Evolutionary conservation across 2,888 invertebrate species (phyloP).

Genomic region (Sphaerolaimus hirsutus): DNA sequence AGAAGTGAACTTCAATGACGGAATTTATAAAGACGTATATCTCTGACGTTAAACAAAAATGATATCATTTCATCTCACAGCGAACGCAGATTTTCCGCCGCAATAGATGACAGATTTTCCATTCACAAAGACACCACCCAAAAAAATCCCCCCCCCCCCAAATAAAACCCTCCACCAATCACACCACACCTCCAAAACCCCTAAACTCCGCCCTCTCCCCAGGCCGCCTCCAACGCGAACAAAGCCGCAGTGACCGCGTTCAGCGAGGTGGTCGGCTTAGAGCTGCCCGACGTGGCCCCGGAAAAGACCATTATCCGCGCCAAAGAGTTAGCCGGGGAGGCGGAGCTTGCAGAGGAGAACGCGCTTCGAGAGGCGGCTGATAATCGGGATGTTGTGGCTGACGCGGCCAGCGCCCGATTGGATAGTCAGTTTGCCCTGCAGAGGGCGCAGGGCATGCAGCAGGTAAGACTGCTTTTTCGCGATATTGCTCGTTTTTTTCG

Average conservation of each 20-base stretch:
- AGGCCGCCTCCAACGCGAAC: conserved; percentile 45
- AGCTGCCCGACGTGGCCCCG: conserved; percentile 51
- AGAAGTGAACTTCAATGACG: no score
- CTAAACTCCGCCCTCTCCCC: not conserved
- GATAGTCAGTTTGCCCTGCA: conserved; percentile 30
- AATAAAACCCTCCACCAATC: no score
- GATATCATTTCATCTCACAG: no score
- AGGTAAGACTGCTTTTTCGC: no score
- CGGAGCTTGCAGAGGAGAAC: conserved; percentile 33
- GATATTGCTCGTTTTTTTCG: no score
- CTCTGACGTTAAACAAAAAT: no score
- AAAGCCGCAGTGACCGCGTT: conserved; percentile 55
- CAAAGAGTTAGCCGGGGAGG: conserved; percentile 19
- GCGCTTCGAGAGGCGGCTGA: conserved; percentile 46
- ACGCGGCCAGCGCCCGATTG: conserved; percentile 32
- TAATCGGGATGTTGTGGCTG: conserved; percentile 27
- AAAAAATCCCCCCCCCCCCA: no score
- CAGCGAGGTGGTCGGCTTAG: conserved; percentile 50
- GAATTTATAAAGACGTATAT: no score
- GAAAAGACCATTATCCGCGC: conserved; percentile 44
- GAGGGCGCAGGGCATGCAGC: conserved; percentile 42
- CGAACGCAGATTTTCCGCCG: no score
- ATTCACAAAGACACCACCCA: no score
- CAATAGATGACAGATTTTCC: no score
- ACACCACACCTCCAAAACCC: no score